phyloP scores from a whole-genome alignment of 2,888 invertebrate genomes.

The Eupithecia tripunctaria region DNA sequence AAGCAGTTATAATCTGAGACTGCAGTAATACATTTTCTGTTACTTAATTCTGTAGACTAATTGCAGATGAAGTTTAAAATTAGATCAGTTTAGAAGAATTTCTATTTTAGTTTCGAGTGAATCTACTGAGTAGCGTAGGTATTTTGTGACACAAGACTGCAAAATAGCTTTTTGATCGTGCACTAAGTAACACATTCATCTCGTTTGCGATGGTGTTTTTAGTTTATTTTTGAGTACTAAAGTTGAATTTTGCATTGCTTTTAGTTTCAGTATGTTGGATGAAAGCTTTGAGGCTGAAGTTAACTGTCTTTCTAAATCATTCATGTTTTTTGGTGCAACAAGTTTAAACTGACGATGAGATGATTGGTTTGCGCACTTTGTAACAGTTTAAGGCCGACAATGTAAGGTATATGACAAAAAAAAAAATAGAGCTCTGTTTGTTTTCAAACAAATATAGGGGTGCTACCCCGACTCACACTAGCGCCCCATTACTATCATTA shows the following conservation, averaged over 20 bases:
- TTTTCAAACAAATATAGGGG: background rate
- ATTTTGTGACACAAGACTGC: conserved; percentile 1
- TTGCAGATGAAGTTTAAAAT: background rate
- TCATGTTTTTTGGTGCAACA: background rate
- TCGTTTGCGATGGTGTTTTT: background rate
- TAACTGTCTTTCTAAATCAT: background rate
- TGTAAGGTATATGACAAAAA: too few species aligned
- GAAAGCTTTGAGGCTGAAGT: background rate
- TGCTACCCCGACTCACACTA: background rate
- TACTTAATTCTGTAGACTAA: background rate
- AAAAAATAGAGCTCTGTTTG: background rate
- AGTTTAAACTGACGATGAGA: background rate
- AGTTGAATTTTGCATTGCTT: background rate
- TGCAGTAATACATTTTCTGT: too few species aligned
- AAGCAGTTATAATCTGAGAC: too few species aligned
- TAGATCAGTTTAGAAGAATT: background rate
- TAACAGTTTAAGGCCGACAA: too few species aligned
- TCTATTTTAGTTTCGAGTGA: background rate
- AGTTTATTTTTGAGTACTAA: conserved; percentile 3
- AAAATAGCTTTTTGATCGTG: conserved; percentile 13
- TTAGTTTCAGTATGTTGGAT: background rate
- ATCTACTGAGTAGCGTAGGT: background rate
- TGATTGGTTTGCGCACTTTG: background rate
- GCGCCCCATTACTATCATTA: too few species aligned
- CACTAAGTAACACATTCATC: conserved; percentile 13